phyloP scores from a whole-genome alignment of 2,797 vertebrate species.

The Scolopax rusticola region DNA sequence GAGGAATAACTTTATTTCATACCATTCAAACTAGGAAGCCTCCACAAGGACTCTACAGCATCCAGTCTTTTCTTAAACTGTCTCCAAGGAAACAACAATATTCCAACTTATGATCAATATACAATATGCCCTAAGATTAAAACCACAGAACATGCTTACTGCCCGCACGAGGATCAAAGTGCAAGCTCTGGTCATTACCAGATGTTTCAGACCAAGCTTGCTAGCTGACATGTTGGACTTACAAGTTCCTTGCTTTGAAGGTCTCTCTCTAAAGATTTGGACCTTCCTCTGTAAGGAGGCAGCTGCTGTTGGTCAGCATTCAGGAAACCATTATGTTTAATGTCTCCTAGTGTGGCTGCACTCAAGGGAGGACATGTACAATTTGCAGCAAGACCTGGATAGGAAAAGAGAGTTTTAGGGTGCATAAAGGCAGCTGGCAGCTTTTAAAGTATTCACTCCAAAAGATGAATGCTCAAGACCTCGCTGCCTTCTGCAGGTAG shows the following conservation, averaged over 20 bases:
- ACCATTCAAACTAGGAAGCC: background rate
- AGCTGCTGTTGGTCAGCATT: background rate
- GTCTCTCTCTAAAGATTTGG: conserved; percentile 18
- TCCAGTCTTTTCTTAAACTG: background rate
- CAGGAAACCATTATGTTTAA: background rate
- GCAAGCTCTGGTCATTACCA: background rate
- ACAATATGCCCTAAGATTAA: background rate
- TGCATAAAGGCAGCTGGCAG: background rate
- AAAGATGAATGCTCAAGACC: background rate
- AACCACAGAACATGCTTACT: background rate
- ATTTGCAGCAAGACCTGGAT: background rate
- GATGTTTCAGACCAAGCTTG: background rate
- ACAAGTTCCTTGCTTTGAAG: conserved; percentile 39
- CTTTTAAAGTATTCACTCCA: background rate
- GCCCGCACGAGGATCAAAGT: background rate
- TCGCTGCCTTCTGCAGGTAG: background rate
- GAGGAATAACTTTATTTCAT: background rate
- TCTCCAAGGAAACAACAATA: background rate
- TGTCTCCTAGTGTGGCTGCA: background rate
- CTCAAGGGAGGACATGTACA: background rate
- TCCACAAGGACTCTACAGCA: background rate
- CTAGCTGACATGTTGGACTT: background rate
- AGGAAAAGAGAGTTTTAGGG: background rate
- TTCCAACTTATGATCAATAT: background rate
- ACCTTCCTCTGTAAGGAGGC: conserved; percentile 10